phyloP scores from a whole-genome alignment of 2,797 vertebrate species.

The Poeciliopsis presidionis region DNA sequence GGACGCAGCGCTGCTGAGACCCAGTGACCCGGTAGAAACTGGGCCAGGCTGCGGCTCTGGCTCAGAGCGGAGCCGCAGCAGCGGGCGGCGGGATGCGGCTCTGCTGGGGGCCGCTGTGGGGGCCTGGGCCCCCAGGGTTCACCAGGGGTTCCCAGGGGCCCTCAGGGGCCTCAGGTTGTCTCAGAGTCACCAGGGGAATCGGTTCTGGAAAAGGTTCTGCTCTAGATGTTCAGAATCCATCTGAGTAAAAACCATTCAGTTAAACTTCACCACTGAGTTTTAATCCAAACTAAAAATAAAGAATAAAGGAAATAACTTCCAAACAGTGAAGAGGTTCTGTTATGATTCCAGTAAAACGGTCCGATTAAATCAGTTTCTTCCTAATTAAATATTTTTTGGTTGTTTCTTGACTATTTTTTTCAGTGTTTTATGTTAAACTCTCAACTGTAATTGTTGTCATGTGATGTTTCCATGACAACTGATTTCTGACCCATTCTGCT shows the following conservation, averaged over 20 bases:
- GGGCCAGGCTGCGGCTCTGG: constrained; percentile 36
- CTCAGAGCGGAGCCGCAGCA: not conserved
- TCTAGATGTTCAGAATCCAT: too few relatives aligned
- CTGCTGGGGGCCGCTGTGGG: not conserved
- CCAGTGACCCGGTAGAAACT: constrained; percentile 66
- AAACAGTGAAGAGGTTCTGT: not conserved
- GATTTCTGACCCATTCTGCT: not conserved
- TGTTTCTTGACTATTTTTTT: not conserved
- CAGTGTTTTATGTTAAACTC: not conserved
- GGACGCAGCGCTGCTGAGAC: constrained; percentile 46
- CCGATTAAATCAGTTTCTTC: too few relatives aligned
- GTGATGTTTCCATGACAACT: not conserved
- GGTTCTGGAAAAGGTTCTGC: too few relatives aligned
- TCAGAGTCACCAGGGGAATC: too few relatives aligned
- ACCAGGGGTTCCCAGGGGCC: too few relatives aligned
- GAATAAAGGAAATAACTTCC: not conserved
- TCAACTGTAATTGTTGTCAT: not conserved
- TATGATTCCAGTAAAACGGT: not conserved
- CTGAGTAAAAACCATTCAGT: too few relatives aligned
- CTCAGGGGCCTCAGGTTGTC: too few relatives aligned
- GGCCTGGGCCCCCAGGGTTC: too few relatives aligned
- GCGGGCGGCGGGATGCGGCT: not conserved
- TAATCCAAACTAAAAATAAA: not conserved
- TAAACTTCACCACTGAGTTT: not conserved
- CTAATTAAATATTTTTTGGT: not conserved